These are phyloP conservation scores for Muscina levida DNA, from an alignment of 2,888 invertebrate genomes.

Conservation along the genomic window DNA sequence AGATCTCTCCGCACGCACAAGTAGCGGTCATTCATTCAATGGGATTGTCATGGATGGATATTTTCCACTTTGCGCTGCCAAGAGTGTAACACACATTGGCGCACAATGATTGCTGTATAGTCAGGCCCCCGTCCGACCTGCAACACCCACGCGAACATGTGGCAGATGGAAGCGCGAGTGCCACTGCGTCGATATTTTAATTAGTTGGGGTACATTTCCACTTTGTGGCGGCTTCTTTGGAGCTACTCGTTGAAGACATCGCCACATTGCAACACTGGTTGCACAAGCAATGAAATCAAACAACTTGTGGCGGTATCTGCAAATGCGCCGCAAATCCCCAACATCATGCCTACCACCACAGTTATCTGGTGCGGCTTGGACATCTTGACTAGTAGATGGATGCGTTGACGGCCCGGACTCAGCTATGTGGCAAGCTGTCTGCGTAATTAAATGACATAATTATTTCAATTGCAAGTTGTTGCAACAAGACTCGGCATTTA, in stretches of 20 bases:
- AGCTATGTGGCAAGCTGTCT: conserved; percentile 70
- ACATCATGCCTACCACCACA: too few relatives aligned
- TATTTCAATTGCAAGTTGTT: conserved; percentile 75
- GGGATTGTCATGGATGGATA: conserved; percentile 62
- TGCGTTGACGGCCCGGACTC: conserved; percentile 56
- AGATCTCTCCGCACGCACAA: conserved; percentile 58
- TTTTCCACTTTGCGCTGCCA: conserved; percentile 43
- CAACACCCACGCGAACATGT: conserved; percentile 35
- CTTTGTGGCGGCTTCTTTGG: conserved; percentile 28
- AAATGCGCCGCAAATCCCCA: neutral
- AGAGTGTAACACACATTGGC: neutral
- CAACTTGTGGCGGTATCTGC: conserved; percentile 33
- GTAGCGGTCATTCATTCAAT: conserved; percentile 75
- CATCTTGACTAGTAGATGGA: conserved; percentile 33
- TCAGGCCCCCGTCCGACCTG: neutral
- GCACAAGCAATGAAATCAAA: conserved; percentile 31
- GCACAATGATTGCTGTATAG: too few relatives aligned
- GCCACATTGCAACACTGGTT: conserved; percentile 9
- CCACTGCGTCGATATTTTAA: conserved; percentile 74
- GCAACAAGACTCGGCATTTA: conserved; percentile 48
- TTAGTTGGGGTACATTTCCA: conserved; percentile 73
- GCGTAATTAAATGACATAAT: conserved; percentile 79
- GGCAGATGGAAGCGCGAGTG: conserved; percentile 64
- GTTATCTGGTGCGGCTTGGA: conserved; percentile 22
- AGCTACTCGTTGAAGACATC: too few relatives aligned